These are phyloP conservation scores for Drosophila sproati DNA, from an alignment of 1,140 invertebrate species.

Conservation along the genomic window DNA sequence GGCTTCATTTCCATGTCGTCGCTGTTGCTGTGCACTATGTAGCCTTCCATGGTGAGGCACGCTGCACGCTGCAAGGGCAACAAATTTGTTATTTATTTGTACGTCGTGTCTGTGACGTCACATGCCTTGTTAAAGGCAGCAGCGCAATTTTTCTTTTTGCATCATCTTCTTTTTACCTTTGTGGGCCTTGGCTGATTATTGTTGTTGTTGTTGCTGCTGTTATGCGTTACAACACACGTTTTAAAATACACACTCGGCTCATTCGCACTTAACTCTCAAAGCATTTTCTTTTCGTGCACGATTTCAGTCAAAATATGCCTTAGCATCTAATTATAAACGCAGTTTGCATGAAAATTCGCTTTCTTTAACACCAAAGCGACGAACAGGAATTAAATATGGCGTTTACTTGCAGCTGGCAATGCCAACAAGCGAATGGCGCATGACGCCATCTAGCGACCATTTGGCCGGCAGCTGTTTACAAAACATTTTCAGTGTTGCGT, in stretches of 20 bases:
- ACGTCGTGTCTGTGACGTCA: constrained; percentile 46
- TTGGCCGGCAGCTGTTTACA: constrained; percentile 58
- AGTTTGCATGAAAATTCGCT: constrained; percentile 56
- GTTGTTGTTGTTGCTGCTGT: constrained; percentile 16
- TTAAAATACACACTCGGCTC: constrained; percentile 10
- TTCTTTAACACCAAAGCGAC: constrained; percentile 56
- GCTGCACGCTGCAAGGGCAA: constrained; percentile 19
- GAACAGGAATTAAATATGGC: constrained; percentile 74
- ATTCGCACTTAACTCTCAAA: constrained; percentile 19
- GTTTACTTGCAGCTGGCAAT: constrained; percentile 66
- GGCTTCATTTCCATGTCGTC: constrained; percentile 67
- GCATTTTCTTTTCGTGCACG: constrained; percentile 19
- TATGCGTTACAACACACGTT: constrained; percentile 24
- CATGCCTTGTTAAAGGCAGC: constrained; percentile 39
- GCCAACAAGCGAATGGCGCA: constrained; percentile 13
- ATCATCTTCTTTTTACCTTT: constrained; percentile 41
- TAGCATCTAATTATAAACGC: constrained; percentile 28
- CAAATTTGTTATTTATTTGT: constrained; percentile 10
- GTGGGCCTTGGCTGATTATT: constrained; percentile 40
- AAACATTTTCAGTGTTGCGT: constrained; percentile 62
- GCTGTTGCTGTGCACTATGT: constrained; percentile 60
- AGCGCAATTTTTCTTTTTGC: constrained; percentile 49
- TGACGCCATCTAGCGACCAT: constrained; percentile 52
- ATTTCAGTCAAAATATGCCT: constrained; percentile 29
- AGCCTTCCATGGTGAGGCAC: constrained; percentile 58